Evolutionary conservation across 2,797 vertebrate genomes (phyloP), one percentile per base, ranked within the genome.

Genomic region (Xenops minutus): DNA sequence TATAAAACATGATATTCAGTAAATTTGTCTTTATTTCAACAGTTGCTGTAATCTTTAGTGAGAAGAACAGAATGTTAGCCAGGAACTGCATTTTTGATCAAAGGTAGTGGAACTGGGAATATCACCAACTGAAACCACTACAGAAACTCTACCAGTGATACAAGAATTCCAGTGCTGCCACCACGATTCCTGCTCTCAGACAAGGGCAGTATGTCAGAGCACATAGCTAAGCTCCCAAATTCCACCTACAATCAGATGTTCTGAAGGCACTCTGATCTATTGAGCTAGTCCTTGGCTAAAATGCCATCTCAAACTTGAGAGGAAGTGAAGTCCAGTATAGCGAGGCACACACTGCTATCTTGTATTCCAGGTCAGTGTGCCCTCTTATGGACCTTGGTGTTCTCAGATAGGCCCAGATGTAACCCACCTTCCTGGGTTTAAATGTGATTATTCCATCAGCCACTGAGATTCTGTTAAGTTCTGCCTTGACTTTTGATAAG

Each of bases 311-410:
- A 56, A 12, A 61, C 44, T 20, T 11, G 10, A 54, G 11, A 17
- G 27, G 19, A 72, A 55, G 15, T 21, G 54, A 76, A 72, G 19
- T 63, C 4, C 24, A 14, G 9, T 32, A 17, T 14, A 16, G 48
- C 0, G 0, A 19, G 29, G 44, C 19, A 59, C 8, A 56, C 4
- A 2, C 32, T 29, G 8, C 32, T 39, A 11, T 36, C 26, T 39
- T 67, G 19, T 54, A 19, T 48, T 58, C 14, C 68, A 84, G 54
- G 24, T 79, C 6, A 1, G 2, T 22, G 46, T 56, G 20, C 23
- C 13, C 9, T 67, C n/a, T 30, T 32, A 49, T 0, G 6, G 26
- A 29, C 34, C 32, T 56, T 3, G 1, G 6, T 22, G 8, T 0
- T 0, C 41, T 62, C 37, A 43, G 14, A 17, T 3, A 32, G 20